These are phyloP conservation scores for Neotoxoptera formosana DNA, from an alignment of 1,140 invertebrate genomes.

Conservation along the genomic window DNA sequence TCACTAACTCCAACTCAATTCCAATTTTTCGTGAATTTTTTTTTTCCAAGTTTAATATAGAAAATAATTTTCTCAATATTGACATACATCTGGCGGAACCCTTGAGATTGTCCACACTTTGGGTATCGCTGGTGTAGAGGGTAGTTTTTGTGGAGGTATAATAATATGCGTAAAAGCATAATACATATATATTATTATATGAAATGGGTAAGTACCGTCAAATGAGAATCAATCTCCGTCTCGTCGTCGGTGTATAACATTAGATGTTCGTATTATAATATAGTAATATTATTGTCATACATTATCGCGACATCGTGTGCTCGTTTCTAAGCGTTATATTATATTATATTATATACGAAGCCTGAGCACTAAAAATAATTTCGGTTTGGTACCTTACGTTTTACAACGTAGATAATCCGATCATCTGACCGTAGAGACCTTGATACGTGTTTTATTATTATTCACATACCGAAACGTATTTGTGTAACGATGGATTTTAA, in stretches of 20 bases:
- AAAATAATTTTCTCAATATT: too few relatives aligned
- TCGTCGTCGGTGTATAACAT: not conserved
- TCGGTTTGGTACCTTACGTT: not conserved
- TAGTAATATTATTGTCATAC: not conserved
- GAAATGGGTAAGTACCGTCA: not conserved
- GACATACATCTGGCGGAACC: too few relatives aligned
- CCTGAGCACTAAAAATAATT: not conserved
- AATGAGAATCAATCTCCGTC: not conserved
- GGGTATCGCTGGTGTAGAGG: not conserved
- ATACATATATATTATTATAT: not conserved
- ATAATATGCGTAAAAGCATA: not conserved
- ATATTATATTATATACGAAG: not conserved
- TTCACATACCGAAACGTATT: not conserved
- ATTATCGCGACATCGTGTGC: not conserved
- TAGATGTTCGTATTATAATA: not conserved
- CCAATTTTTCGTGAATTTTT: too few relatives aligned
- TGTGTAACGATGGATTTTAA: slow-evolving; percentile 29
- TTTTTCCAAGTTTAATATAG: too few relatives aligned
- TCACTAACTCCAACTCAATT: too few relatives aligned
- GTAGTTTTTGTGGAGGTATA: not conserved
- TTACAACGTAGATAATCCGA: not conserved
- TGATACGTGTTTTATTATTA: not conserved
- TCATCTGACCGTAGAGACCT: not conserved
- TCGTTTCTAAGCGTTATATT: not conserved
- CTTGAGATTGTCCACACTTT: too few relatives aligned